Conservation (phyloP, 92 coral and sea anemone species). For the Porites rus region DNA sequence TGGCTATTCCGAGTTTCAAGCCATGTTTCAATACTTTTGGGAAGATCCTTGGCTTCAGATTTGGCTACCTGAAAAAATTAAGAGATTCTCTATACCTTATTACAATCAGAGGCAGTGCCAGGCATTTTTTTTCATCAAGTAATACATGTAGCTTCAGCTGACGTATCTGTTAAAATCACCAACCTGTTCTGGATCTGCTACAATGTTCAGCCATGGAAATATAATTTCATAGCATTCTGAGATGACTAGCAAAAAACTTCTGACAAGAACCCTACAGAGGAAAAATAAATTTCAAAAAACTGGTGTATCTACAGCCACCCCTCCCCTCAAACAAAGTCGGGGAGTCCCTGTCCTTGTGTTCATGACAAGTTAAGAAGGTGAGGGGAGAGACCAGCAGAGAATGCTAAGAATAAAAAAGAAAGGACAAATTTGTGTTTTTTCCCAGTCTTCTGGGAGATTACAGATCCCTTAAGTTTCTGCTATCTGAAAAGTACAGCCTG, state of each 20-base stretch:
- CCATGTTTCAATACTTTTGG: conserved; percentile 30
- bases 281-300: background rate
- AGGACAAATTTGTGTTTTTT: no score
- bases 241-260: conserved; percentile 48
- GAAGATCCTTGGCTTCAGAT: conserved; percentile 33
- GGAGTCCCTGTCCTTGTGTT: no score
- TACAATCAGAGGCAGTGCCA: background rate
- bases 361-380: no score
- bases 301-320: no score
- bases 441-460: no score
- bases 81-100: no score
- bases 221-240: conserved; percentile 60
- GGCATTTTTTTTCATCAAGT: background rate
- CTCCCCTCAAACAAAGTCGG: no score
- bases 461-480: no score
- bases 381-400: no score
- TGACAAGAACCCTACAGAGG: conserved; percentile 68
- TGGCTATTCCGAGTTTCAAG: background rate
- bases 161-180: background rate
- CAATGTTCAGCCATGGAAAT: conserved; percentile 52
- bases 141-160: background rate
- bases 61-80: background rate
- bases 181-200: conserved; percentile 26
- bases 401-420: no score
- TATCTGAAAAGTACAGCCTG: no score